These are phyloP conservation scores for Promerops cafer DNA, from an alignment of 2,113 vertebrate genomes.

Conservation along the genomic window DNA sequence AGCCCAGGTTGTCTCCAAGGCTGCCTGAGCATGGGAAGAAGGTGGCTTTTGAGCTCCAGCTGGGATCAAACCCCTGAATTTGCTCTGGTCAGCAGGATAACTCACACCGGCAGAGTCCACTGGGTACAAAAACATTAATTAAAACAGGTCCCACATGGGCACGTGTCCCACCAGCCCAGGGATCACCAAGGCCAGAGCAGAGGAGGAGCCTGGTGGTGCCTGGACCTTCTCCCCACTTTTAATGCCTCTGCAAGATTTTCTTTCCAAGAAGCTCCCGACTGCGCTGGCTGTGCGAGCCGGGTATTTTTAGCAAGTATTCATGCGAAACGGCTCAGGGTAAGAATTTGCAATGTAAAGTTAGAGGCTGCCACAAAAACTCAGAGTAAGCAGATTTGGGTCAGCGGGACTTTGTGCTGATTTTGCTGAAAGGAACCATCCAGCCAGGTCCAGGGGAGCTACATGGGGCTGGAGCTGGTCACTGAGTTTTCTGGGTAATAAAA, in stretches of 20 bases:
- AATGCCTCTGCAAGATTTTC: neutral
- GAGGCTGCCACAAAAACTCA: neutral
- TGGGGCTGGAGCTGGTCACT: neutral
- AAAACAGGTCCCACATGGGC: accelerated
- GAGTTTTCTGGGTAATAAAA: neutral
- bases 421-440: neutral
- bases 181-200: neutral
- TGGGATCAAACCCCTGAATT: neutral
- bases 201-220: neutral
- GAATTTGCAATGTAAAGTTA: neutral
- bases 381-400: neutral
- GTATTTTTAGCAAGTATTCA: conserved; percentile 3
- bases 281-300: neutral
- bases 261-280: neutral
- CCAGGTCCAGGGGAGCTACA: neutral
- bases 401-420: neutral
- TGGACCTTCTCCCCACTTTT: neutral
- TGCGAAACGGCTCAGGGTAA: neutral
- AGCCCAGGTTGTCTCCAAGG: neutral
- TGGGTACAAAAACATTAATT: accelerated
- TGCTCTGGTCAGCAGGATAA: neutral
- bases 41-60: accelerated
- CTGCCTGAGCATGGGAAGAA: neutral
- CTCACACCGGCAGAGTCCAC: accelerated
- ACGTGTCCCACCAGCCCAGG: neutral